A percentile compares a stretch with the other conserved stretches of the same genome.
Conservation (phyloP, 1,140 invertebrate species). For the Rhyacophila brunnea region DNA sequence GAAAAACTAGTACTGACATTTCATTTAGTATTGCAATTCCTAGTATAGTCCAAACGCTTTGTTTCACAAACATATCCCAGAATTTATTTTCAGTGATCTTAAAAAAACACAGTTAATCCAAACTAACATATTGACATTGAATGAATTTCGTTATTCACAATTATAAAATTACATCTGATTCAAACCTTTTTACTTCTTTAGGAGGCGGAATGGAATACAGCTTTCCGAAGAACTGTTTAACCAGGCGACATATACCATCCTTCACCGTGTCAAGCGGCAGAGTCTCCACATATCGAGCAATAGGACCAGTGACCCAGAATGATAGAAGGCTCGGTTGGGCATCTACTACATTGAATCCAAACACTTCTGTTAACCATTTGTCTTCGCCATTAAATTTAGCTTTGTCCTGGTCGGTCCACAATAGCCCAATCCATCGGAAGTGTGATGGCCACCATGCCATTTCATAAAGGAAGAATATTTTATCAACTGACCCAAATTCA, state of each 20-base stretch:
- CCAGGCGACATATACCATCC: conserved; percentile 47
- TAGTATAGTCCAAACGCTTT: no score
- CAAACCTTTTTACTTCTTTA: conserved; percentile 23
- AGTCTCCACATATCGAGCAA: conserved; percentile 51
- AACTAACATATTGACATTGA: no score
- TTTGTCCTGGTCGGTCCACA: conserved; percentile 56
- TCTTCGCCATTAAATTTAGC: conserved; percentile 34
- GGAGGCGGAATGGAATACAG: conserved; percentile 56
- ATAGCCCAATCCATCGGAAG: conserved; percentile 37
- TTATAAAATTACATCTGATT: no score
- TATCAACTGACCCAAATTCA: conserved; percentile 66
- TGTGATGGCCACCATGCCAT: conserved; percentile 55
- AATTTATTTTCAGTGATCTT: no score
- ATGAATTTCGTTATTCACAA: no score
- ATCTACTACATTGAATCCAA: conserved; percentile 59
- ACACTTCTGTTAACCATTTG: conserved; percentile 62
- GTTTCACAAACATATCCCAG: no score
- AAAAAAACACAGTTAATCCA: no score
- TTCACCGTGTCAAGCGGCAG: conserved; percentile 47
- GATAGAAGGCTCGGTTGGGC: conserved; percentile 61
- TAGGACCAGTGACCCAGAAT: conserved; percentile 53
- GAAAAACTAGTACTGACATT: no score
- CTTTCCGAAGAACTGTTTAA: conserved; percentile 51
- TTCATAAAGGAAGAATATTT: conserved; percentile 65
- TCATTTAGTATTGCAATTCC: no score